A percentile compares a stretch with the other conserved stretches of the same genome.
These are phyloP conservation scores for Montipora foliosa DNA, from an alignment of 64 coral and sea anemone genomes.

Conservation along the genomic window DNA sequence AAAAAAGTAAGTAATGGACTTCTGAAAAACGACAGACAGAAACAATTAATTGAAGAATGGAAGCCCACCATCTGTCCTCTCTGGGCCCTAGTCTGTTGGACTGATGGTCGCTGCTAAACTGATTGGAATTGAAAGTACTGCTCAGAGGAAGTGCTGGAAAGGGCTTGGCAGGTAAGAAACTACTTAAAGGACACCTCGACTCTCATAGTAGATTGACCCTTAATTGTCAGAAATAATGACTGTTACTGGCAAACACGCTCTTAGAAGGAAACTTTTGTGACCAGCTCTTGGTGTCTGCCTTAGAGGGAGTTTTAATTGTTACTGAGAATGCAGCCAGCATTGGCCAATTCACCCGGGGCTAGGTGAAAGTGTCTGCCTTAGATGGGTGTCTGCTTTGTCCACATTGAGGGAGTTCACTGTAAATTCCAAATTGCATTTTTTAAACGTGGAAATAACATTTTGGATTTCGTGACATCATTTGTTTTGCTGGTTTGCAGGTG, in stretches of 20 bases:
- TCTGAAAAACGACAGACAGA: slow-evolving; percentile 6
- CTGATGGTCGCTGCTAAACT: slow-evolving; percentile 14
- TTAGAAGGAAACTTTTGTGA: no score
- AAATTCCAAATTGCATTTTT: not conserved
- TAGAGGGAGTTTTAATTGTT: no score
- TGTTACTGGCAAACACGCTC: no score
- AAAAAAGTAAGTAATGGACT: slow-evolving; percentile 31
- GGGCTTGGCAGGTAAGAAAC: slow-evolving; percentile 39
- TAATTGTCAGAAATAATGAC: no score
- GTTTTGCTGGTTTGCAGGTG: not conserved
- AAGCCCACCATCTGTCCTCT: slow-evolving; percentile 40
- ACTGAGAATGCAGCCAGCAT: no score
- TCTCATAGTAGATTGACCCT: not conserved
- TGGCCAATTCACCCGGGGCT: no score
- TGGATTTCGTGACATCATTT: not conserved
- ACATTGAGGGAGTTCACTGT: not conserved
- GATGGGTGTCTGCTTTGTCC: no score
- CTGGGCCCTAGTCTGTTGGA: slow-evolving; percentile 15
- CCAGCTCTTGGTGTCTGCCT: no score
- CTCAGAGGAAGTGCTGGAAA: slow-evolving; percentile 28
- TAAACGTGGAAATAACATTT: not conserved
- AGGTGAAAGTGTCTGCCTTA: no score
- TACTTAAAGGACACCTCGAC: not conserved
- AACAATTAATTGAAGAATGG: slow-evolving; percentile 48
- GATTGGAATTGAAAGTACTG: slow-evolving; percentile 53